Conservation (phyloP, 2,888 invertebrate species). For the Lutraria lutraria region DNA sequence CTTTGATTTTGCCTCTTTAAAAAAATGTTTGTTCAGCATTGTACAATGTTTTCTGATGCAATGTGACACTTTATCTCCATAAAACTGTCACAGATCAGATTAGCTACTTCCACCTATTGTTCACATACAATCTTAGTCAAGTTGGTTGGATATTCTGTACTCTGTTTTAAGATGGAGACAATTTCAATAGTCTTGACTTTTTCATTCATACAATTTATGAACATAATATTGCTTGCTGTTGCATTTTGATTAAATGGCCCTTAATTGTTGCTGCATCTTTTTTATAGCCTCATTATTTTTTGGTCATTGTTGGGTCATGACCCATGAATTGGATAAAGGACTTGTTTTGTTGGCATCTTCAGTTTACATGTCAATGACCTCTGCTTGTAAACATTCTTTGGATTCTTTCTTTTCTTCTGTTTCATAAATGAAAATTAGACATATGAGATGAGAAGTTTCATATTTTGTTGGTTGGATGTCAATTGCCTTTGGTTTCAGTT, state of each 20-base stretch:
- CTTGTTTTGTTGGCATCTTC: background rate
- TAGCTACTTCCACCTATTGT: background rate
- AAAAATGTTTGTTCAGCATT: conserved; percentile 39
- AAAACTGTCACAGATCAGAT: conserved; percentile 31
- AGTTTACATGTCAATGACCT: background rate
- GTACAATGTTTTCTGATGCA: conserved; percentile 27
- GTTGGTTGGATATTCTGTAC: background rate
- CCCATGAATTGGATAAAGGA: background rate
- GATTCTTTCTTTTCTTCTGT: background rate
- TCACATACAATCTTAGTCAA: background rate
- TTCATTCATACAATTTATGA: background rate
- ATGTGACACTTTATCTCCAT: conserved; percentile 29
- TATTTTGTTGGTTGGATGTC: background rate
- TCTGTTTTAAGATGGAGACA: background rate
- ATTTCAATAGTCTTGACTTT: background rate
- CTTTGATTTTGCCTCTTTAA: background rate
- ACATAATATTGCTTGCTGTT: background rate
- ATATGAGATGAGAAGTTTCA: background rate
- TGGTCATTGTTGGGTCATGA: background rate
- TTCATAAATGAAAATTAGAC: background rate
- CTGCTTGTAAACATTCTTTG: background rate
- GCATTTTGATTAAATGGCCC: background rate
- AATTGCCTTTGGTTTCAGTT: too few relatives aligned
- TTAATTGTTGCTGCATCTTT: background rate
- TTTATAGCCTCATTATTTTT: background rate